Base-by-base conservation (phyloP, 2,113 vertebrate genomes). In the Rhinopomastus cyanomelas region DNA sequence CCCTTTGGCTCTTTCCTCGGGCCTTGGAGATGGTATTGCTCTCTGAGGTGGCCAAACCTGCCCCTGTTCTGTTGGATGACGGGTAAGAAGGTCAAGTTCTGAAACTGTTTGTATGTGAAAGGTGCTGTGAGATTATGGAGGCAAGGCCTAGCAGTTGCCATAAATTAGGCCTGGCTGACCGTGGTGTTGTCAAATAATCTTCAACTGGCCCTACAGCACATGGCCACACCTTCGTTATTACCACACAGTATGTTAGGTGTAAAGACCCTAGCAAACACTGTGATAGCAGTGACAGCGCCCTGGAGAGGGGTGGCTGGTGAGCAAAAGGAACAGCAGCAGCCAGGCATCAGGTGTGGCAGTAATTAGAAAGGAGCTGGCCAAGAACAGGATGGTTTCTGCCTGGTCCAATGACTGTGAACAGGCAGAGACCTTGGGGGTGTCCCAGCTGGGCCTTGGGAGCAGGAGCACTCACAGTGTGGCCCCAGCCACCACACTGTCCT, bases 331-430 rank as follows among this genome's bases (percentile, higher is more conserved):
- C 10, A 68, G 27, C 2, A 6, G 20, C 46, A 74, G 22, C n/a
- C 5, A 1, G 2, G 29, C 2, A 0, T 36, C 34, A 51, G 49
- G 4, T 37, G 14, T 42, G 26, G 23, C 1, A 9, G 16, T 20
- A 65, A 34, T 34, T 32, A 32, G 4, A 48, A 65, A 22, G 81
- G 81, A 88, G 17, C 16, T 4, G 3, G 17, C 7, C 4, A 84
- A 81, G 9, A 78, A 4, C 5, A 53, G 26, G 3, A 2, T 42
- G 5, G 27, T 81, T 59, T 71, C 23, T 59, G 17, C 15, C 15
- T 23, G 15, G 16, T 62, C 11, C 23, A 57, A 16, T 8, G 18
- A 36, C 32, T 77, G 14, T 5, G 26, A 42, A 9, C 48, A 81
- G 30, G 8, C 19, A 62, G 48, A 73, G 12, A 62, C 12, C 11